A percentile compares a stretch with the other conserved stretches of the same genome.
phyloP scores from a whole-genome alignment of 2,113 vertebrate species.

The Takifugu flavidus region DNA sequence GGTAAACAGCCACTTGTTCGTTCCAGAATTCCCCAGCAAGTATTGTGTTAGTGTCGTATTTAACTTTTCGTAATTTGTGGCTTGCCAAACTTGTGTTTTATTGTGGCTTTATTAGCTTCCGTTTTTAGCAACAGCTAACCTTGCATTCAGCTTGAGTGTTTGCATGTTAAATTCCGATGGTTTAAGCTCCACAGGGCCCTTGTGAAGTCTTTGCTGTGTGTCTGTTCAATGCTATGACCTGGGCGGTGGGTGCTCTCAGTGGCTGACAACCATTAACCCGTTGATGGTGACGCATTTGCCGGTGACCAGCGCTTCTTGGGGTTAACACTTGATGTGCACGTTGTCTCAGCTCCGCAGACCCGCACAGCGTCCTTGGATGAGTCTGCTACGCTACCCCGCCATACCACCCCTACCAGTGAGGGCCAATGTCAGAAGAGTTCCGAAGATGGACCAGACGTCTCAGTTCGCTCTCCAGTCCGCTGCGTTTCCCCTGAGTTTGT shows the following conservation, averaged over 20 bases:
- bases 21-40: too few species aligned
- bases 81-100: neutral
- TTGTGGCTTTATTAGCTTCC: slow-evolving; percentile 1
- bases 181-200: slow-evolving; percentile 14
- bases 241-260: slow-evolving; percentile 20
- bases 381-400: slow-evolving; percentile 59
- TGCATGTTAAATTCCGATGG: slow-evolving; percentile 36
- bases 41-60: too few species aligned
- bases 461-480: slow-evolving; percentile 84
- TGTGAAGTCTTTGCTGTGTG: slow-evolving; percentile 9
- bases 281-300: neutral
- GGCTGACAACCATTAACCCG: slow-evolving; percentile 32
- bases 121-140: slow-evolving; percentile 16
- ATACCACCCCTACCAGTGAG: slow-evolving; percentile 77
- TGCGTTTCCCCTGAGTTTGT: slow-evolving; percentile 92
- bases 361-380: slow-evolving; percentile 76
- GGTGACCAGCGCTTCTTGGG: neutral
- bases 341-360: slow-evolving; percentile 79
- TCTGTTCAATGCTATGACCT: slow-evolving; percentile 9
- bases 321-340: neutral
- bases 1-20: too few species aligned
- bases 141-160: slow-evolving; percentile 20
- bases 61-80: too few species aligned
- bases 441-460: slow-evolving; percentile 69
- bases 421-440: slow-evolving; percentile 80